Conservation (phyloP, 2,888 invertebrate species). For the Megalurothrips usitatus region DNA sequence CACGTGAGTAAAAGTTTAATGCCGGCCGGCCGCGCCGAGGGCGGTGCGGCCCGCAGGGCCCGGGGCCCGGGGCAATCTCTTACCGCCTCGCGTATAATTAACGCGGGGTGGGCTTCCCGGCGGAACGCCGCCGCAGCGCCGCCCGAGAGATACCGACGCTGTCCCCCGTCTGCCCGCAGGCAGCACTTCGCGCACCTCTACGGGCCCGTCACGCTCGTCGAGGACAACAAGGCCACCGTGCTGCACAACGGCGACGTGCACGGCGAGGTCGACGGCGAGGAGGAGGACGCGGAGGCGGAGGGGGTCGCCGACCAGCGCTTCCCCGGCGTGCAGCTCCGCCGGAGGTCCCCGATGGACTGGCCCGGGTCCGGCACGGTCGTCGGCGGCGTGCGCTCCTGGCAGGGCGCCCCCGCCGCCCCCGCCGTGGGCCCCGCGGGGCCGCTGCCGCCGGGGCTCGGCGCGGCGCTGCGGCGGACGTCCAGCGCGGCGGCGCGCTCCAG, state of each 20-base stretch:
- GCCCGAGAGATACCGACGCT: too few relatives aligned
- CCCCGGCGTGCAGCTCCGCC: constrained; percentile 37
- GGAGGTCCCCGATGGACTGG: constrained; percentile 24
- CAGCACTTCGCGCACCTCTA: constrained; percentile 39
- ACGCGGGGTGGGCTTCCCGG: not conserved
- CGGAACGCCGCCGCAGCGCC: not conserved
- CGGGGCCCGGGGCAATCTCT: too few relatives aligned
- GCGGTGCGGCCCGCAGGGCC: not conserved
- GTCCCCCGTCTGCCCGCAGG: constrained; percentile 28
- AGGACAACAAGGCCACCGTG: constrained; percentile 34
- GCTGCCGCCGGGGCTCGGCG: not conserved
- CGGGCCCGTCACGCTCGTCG: constrained; percentile 38
- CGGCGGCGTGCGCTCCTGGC: not conserved
- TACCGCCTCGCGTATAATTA: not conserved
- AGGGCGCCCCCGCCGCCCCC: not conserved
- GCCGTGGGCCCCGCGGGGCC: not conserved
- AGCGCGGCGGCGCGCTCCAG: not conserved
- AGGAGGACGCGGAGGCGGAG: not conserved
- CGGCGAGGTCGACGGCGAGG: constrained; percentile 4
- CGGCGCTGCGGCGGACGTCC: not conserved
- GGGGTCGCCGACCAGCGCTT: constrained; percentile 31
- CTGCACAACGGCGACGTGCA: constrained; percentile 20
- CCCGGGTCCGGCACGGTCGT: not conserved
- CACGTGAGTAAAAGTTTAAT: constrained; percentile 34
- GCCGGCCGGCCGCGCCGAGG: not conserved